These are phyloP conservation scores for Teleogryllus oceanicus DNA, from an alignment of 2,888 invertebrate genomes.

Conservation along the genomic window DNA sequence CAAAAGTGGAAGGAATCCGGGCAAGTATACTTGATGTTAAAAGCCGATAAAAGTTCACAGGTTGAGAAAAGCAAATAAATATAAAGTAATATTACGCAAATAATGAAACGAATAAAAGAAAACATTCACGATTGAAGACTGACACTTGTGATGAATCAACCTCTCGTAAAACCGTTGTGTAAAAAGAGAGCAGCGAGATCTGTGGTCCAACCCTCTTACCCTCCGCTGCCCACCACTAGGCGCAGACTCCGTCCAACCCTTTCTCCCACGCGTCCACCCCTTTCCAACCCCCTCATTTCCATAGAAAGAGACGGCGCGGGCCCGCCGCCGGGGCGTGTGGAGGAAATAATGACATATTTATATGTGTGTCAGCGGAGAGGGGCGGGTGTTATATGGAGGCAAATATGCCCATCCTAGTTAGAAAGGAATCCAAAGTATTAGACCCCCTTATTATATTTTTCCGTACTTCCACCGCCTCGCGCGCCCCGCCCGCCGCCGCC, in stretches of 20 bases:
- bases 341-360: conserved; percentile 18
- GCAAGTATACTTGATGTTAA: too few species aligned
- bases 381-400: neutral
- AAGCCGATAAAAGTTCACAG: too few species aligned
- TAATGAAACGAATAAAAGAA: too few species aligned
- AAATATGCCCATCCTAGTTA: conserved; percentile 18
- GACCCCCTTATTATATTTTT: conserved; percentile 18
- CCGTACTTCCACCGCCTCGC: neutral
- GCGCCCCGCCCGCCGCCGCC: neutral
- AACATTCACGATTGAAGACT: too few species aligned
- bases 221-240: too few species aligned
- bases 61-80: too few species aligned
- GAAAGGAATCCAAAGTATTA: conserved; percentile 18
- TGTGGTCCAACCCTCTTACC: too few species aligned
- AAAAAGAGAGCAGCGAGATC: too few species aligned
- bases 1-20: too few species aligned
- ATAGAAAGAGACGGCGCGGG: neutral
- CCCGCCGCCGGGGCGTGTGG: neutral
- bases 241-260: neutral
- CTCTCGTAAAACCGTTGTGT: too few species aligned
- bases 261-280: neutral
- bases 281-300: neutral
- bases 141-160: too few species aligned
- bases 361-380: conserved; percentile 9
- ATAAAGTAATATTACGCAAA: too few species aligned